A percentile compares a stretch with the other conserved stretches of the same genome.
phyloP scores from a whole-genome alignment of 2,797 vertebrate genomes.

The Gephyroberyx darwinii region DNA sequence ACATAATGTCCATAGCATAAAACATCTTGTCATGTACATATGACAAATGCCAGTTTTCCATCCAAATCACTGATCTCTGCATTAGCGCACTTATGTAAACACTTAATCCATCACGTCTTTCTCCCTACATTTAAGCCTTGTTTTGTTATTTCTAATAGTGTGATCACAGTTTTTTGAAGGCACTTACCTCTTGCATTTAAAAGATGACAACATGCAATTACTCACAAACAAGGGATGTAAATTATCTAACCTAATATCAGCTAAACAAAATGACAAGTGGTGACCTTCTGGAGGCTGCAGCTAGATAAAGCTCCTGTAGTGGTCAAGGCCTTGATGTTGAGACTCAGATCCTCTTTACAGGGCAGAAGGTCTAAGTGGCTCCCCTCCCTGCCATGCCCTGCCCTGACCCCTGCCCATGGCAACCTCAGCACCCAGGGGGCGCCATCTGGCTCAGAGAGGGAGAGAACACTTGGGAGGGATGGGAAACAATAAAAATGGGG shows the following conservation, averaged over 20 bases:
- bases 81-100: conserved; percentile 56
- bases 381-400: conserved; percentile 69
- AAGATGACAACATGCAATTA: conserved; percentile 42
- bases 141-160: conserved; percentile 47
- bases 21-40: conserved; percentile 23
- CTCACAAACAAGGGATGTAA: conserved; percentile 39
- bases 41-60: conserved; percentile 16
- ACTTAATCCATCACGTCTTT: conserved; percentile 40
- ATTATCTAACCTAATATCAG: conserved; percentile 46
- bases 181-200: conserved; percentile 52
- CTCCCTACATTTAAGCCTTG: conserved; percentile 38
- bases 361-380: conserved; percentile 76
- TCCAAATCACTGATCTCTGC: conserved; percentile 44
- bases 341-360: conserved; percentile 71
- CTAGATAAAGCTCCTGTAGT: conserved; percentile 60
- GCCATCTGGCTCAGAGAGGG: conserved; percentile 81
- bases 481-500: conserved; percentile 76
- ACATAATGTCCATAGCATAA: conserved; percentile 37
- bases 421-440: conserved; percentile 80
- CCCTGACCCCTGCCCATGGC: conserved; percentile 75
- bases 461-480: conserved; percentile 68
- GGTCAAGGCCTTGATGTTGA: conserved; percentile 73
- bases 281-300: conserved; percentile 58
- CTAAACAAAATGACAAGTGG: conserved; percentile 48
- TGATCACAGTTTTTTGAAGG: conserved; percentile 37